Base-by-base conservation (phyloP, 2,113 vertebrate genomes). In the Chamaea fasciata region DNA sequence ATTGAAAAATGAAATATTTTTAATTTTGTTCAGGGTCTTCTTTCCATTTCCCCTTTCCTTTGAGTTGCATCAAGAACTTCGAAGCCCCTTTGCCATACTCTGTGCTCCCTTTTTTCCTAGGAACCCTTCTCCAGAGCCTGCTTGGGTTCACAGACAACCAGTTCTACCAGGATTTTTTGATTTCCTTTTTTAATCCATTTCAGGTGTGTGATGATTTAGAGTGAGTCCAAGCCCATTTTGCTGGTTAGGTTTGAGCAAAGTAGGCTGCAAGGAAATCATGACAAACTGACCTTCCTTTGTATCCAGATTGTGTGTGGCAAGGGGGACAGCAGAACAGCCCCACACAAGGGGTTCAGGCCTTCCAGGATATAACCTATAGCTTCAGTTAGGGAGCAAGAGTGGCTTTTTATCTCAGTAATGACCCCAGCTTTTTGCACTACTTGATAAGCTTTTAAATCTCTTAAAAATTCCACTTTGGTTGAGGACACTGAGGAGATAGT, bases 291-390 rank as follows among this genome's bases (percentile, higher is more conserved):
- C 47, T 3, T 12, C 42, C 27, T 74, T 41, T 55, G 55, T 11
- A 28, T 22, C 12, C 55, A 69, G 50, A 4, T 10, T 41, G 27
- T 28, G 35, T 1, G 0, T 6, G 6, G 44, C 55, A 47, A 67
- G 44, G 42, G 65, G 26, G 60, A 28, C 62, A 53, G 71, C 35
- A 42, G 42, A 37, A 11, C 26, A 68, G 26, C 37, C 62, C 11
- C 56, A 12, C 27, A 7, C 4, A 11, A 11, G 3, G 11, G 7
- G 13, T 13, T 79, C 55, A 60, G 31, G 13, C 18, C 33, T n/a
- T 52, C 52, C 26, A 27, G 22, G 14, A 17, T 7, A 16, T 0
- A 2, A 3, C 30, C 17, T 6, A 30, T 8, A 68, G n/a, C 14
- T 7, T 46, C 47, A 39, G 12, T 6, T 9, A 31, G 50, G 26